Evolutionary conservation across 2,888 invertebrate species (phyloP), one percentile per base, ranked within the genome.

Genomic region (Sabatieria punctata): DNA sequence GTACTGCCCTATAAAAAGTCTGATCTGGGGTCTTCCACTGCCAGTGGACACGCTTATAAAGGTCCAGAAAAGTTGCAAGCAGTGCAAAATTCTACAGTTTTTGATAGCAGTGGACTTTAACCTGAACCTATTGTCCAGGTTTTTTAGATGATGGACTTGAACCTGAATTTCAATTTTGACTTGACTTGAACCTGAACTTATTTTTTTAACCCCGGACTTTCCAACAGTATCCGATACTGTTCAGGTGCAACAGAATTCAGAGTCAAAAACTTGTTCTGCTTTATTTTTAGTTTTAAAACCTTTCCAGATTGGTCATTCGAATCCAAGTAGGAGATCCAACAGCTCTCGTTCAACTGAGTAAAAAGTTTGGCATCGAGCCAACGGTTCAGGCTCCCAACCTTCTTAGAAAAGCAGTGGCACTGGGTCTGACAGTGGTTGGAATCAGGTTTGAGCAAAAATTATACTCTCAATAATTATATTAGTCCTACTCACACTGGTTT

Each of bases 301-400:
- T 40, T 59, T 30, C 4, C 39, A 39, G 39, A 19, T 24, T 39
- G 15, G 39, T 39, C 4, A 39, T 39, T 21, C 39, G 39, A 3
- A 39, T 39, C 22, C 39, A 39, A 39, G 15, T 39, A 3, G 39
- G 39, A 13, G 85, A 86, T 45, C 75, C 76, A 59, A 74, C 77
- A 4, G 39, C 39, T 6, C 39, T 39, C 4, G 39, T 39, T 22
- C 21, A 39, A 15, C n/a, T 93, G 52, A 89, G 91, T 42, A 80
- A 85, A 73, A 93, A 93, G 73, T 93, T 86, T 71, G 91, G 91
- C 48, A 88, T 86, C 68, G 79, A 84, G 68, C 77, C 82, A 4
- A 70, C 74, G 51, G 70, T 71, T 24, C 85, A 84, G 64, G 83
- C 80, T 8, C 80, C 39, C 8, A 24, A 81, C 13, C 39, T 39